Conservation (phyloP, 2,797 vertebrate species). For the Oryzias sinensis region DNA sequence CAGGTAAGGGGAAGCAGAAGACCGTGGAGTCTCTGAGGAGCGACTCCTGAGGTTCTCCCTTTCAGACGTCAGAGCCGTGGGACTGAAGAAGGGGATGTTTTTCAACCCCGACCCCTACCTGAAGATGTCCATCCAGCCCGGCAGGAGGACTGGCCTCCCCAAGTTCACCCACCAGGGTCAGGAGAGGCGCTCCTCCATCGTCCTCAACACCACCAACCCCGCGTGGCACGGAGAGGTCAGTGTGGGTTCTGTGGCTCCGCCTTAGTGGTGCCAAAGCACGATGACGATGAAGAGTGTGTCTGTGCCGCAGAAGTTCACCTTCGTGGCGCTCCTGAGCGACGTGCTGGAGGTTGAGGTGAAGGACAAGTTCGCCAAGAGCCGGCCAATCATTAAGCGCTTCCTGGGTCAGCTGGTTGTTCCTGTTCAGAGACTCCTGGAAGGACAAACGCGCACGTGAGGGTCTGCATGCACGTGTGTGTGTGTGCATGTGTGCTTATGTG, state of each 20-base stretch:
- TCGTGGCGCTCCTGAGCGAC: slow-evolving; percentile 96
- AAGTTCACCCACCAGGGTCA: slow-evolving; percentile 96
- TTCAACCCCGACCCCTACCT: slow-evolving; percentile 99
- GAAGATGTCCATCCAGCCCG: slow-evolving; percentile 98
- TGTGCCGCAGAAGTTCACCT: slow-evolving; percentile 89
- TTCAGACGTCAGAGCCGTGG: slow-evolving; percentile 74
- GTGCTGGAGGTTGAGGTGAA: slow-evolving; percentile 97
- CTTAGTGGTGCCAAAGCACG: too few species aligned
- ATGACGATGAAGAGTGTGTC: too few species aligned
- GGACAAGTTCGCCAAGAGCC: slow-evolving; percentile 99
- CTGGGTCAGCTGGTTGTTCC: slow-evolving; percentile 95
- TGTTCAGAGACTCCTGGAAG: slow-evolving; percentile 93
- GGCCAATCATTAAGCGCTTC: slow-evolving; percentile 97
- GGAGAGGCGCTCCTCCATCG: slow-evolving; percentile 92
- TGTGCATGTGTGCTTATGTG: too few species aligned
- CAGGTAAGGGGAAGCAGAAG: slow-evolving; percentile 74
- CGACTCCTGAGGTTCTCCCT: neutral
- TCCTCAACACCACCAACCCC: slow-evolving; percentile 96
- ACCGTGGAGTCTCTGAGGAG: neutral
- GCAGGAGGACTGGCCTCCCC: slow-evolving; percentile 93
- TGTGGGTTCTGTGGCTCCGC: too few species aligned
- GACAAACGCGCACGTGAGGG: slow-evolving; percentile 85
- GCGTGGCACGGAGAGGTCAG: slow-evolving; percentile 94
- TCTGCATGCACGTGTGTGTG: neutral
- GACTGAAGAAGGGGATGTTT: slow-evolving; percentile 98